Percentiles rank a stretch among this genome's conserved stretches.
Conservation (phyloP, 2,888 invertebrate genomes). For the Choristoneura rosaceana region DNA sequence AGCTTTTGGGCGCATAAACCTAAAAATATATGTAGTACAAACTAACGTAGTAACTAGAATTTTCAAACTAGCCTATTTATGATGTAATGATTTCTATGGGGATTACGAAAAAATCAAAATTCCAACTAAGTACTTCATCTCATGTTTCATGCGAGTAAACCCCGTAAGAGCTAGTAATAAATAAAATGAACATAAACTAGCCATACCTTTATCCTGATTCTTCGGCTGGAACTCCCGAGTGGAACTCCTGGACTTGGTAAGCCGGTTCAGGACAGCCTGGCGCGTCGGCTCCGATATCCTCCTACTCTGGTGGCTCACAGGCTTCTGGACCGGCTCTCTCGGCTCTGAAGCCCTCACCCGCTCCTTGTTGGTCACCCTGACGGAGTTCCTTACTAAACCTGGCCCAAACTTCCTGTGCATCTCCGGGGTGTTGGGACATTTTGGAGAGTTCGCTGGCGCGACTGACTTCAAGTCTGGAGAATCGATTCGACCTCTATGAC, state of each 20-base stretch:
- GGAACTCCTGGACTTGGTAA: slow-evolving; percentile 81
- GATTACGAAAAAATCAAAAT: too few species aligned
- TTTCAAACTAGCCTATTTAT: too few species aligned
- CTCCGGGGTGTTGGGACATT: slow-evolving; percentile 87
- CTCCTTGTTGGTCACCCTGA: slow-evolving; percentile 75
- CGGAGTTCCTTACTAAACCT: slow-evolving; percentile 75
- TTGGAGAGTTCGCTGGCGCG: slow-evolving; percentile 77
- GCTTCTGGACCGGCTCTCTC: slow-evolving; percentile 63
- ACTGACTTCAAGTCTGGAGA: slow-evolving; percentile 78
- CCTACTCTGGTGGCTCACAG: slow-evolving; percentile 73
- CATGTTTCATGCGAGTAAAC: too few species aligned
- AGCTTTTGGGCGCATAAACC: too few species aligned
- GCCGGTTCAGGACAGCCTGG: slow-evolving; percentile 72
- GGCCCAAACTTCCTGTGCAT: slow-evolving; percentile 86
- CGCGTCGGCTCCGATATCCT: slow-evolving; percentile 73
- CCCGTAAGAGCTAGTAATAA: too few species aligned
- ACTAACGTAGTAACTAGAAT: too few species aligned
- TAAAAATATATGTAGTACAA: too few species aligned
- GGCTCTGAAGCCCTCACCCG: slow-evolving; percentile 87
- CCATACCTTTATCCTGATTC: slow-evolving; percentile 72
- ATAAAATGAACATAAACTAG: too few species aligned
- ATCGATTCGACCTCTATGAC: slow-evolving; percentile 88
- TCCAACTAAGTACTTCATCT: too few species aligned
- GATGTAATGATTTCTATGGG: too few species aligned
- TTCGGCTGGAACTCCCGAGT: slow-evolving; percentile 79